Evolutionary conservation across 2,888 invertebrate species (phyloP).

Genomic region (Drosophila tripunctata): DNA sequence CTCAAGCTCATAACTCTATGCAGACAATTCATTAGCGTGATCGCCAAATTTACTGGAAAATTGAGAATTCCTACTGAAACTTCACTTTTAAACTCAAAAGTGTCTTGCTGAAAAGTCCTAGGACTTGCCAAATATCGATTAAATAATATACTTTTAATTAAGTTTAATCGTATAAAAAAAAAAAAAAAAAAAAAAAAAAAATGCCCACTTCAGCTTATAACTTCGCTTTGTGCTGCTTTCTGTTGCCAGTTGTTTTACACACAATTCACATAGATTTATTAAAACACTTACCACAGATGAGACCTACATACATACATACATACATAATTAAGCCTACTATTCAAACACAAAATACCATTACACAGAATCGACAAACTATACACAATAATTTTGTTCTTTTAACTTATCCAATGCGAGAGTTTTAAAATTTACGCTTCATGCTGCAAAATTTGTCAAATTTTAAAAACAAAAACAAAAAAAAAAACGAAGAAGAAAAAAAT

Average conservation of each 20-base stretch:
- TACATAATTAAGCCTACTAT: slow-evolving; percentile 7
- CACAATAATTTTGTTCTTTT: slow-evolving; percentile 37
- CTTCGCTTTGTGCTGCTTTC: not conserved
- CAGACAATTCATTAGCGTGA: no score
- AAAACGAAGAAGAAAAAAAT: slow-evolving; percentile 9
- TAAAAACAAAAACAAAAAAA: slow-evolving; percentile 16
- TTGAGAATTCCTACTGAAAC: no score
- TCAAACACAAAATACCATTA: slow-evolving; percentile 34
- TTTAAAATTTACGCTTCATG: slow-evolving; percentile 40
- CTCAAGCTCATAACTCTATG: no score
- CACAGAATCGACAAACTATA: slow-evolving; percentile 32
- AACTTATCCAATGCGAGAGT: slow-evolving; percentile 45
- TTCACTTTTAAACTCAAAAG: no score
- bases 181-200: no score
- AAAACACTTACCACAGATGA: slow-evolving; percentile 12
- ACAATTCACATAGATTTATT: slow-evolving; percentile 2
- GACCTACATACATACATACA: no score
- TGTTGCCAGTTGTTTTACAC: slow-evolving; percentile 2
- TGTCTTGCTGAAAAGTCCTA: no score
- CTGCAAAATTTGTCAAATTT: slow-evolving; percentile 35
- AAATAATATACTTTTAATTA: no score
- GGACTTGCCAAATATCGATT: no score
- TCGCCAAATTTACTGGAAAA: no score
- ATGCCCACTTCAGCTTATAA: not conserved
- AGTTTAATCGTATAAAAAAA: no score